Base-by-base conservation (phyloP, 2,797 vertebrate species). In the Hydrocynus forskahlii region DNA sequence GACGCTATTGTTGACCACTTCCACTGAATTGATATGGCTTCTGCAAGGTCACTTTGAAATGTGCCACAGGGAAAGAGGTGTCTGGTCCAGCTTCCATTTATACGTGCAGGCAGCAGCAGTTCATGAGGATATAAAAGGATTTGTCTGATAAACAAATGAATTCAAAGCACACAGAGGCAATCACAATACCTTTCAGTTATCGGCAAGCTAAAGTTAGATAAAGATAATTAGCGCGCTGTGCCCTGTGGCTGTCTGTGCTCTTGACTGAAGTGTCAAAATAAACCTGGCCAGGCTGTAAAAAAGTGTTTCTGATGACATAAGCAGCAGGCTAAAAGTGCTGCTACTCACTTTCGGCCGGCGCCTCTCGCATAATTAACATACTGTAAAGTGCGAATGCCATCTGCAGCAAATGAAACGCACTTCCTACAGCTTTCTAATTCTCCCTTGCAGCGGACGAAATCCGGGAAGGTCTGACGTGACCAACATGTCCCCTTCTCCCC, bases 111-210 rank as follows among this genome's bases (percentile, higher is more conserved):
- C 67, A 52, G 83, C 73, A 85, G 80, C 87, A 83, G 77, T 87
- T 82, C 76, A 75, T 60, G 66, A 82, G 80, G 83, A 83, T 88
- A 91, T 88, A 87, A 88, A 89, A 67, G 87, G 45, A 73, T 90
- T 91, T 91, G 86, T 91, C 83, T 83, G 55, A 74, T 86, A 92
- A 91, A 91, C 88, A 90, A 92, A 92, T 92, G 81, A 87, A 84
- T 87, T 79, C 64, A 74, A 81, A 81, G 70, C 81, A 87, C 73
- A 6, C 76, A 54, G 78, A 50, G 78, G 73, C 50, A 12, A 79
- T 43, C 75, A 87, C 84, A 88, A 84, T 85, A 80, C 66, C 73
- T 76, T 77, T 75, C 78, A 87, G 80, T 88, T 85, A 88, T 85
- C 87, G 62, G 80, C 63, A 75, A 83, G 84, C 64, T 83, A 87